A percentile compares a stretch with the other conserved stretches of the same genome.
Conservation (phyloP, 2,113 vertebrate genomes). For the Thymallus thymallus region DNA sequence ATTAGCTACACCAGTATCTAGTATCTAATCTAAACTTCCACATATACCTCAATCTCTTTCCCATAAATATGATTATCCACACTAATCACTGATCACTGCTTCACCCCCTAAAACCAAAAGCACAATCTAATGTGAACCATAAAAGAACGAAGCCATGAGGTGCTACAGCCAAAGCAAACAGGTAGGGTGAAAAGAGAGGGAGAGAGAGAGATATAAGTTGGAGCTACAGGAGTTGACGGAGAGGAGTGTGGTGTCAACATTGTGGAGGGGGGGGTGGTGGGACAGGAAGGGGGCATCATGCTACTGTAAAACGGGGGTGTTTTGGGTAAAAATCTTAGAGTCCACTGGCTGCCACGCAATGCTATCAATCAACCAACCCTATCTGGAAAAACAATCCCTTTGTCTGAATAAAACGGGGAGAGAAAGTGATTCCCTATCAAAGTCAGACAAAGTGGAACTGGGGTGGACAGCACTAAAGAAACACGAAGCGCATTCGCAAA, state of each 20-base stretch:
- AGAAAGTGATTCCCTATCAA: not conserved
- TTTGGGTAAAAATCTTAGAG: slow-evolving; percentile 23
- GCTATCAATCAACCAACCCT: slow-evolving; percentile 36
- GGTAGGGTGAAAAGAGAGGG: slow-evolving; percentile 18
- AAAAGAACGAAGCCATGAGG: slow-evolving; percentile 21
- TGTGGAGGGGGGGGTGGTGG: slow-evolving; percentile 25
- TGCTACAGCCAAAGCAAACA: slow-evolving; percentile 38
- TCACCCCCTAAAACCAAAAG: too few relatives aligned
- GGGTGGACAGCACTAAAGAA: slow-evolving; percentile 39
- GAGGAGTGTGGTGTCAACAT: slow-evolving; percentile 27
- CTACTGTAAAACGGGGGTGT: slow-evolving; percentile 27
- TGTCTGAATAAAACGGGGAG: not conserved
- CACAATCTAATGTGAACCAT: slow-evolving; percentile 7
- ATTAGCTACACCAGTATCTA: too few relatives aligned
- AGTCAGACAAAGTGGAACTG: not conserved
- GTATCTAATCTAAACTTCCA: too few relatives aligned
- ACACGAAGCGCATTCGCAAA: slow-evolving; percentile 47
- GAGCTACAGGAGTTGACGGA: slow-evolving; percentile 36
- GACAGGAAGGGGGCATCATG: not conserved
- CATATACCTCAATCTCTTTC: not conserved
- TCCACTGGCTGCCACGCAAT: slow-evolving; percentile 42
- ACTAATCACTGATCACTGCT: not conserved
- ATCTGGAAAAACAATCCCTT: slow-evolving; percentile 13
- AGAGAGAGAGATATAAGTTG: not conserved
- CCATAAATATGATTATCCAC: not conserved